Percentiles rank a stretch among this genome's conserved stretches.
These are phyloP conservation scores for Ptychoptera contaminata DNA, from an alignment of 2,888 invertebrate species.

Conservation along the genomic window DNA sequence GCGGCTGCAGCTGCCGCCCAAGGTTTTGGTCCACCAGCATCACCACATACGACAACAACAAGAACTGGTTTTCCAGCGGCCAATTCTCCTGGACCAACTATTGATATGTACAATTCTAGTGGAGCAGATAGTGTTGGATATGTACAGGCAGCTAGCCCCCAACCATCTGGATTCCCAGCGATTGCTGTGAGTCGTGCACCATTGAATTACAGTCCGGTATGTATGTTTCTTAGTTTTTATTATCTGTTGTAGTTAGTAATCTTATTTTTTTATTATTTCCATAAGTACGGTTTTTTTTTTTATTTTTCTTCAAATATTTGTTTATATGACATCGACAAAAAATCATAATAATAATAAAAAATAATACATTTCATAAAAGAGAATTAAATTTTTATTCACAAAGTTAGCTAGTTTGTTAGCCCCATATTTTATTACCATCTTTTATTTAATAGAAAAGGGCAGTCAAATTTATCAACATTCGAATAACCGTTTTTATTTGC, in stretches of 20 bases:
- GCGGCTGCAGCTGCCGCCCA: constrained; percentile 63
- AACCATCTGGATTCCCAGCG: constrained; percentile 88
- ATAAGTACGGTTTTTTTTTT: neutral
- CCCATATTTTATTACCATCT: too few species aligned
- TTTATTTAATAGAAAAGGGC: too few species aligned
- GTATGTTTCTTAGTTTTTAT: constrained; percentile 23
- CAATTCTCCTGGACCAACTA: constrained; percentile 80
- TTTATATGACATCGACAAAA: too few species aligned
- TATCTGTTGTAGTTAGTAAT: neutral
- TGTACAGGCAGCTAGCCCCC: constrained; percentile 94
- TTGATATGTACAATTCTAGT: constrained; percentile 87
- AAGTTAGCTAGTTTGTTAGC: too few species aligned
- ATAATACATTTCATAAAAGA: too few species aligned
- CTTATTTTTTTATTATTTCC: neutral
- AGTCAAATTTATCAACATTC: too few species aligned
- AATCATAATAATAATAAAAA: too few species aligned
- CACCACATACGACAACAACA: constrained; percentile 56
- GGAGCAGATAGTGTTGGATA: constrained; percentile 78
- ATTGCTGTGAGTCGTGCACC: constrained; percentile 88
- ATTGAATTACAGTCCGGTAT: constrained; percentile 85
- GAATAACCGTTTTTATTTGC: too few species aligned
- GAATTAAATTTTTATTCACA: too few species aligned
- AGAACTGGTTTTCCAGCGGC: constrained; percentile 77
- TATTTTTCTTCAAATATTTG: too few species aligned
- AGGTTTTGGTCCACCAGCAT: constrained; percentile 67